Evolutionary conservation across 92 coral and sea anemone genomes (phyloP), one percentile per base, ranked within the genome.

Genomic region (Umimayanthus kanabou): DNA sequence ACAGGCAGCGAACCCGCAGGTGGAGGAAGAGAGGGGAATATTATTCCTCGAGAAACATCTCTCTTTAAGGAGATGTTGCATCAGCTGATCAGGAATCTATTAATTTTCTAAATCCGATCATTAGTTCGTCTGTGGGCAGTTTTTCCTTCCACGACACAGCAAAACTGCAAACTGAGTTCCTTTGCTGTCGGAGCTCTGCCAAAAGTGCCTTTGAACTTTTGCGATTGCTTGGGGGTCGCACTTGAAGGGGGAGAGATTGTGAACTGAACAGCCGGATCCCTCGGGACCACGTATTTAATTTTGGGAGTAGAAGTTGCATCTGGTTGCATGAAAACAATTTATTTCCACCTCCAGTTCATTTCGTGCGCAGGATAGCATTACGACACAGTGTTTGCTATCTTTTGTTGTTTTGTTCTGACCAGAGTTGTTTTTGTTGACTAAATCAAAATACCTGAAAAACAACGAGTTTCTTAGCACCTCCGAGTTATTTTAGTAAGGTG

Each of bases 321-420:
- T n/a, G n/a, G n/a, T n/a, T n/a, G 18, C 64, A 42, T 5, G 10
- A 43, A 69, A 40, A 69, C 65, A 18, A 13, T n/a, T 16, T 2
- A 2, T 67, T 40, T n/a, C 55, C 73, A 43, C 47, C 40, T 67
- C 61, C 26, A 43, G 6, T 43, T 28, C 30, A 28, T 4, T 67
- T 69, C 77, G 77, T 82, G 86, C 65, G 8, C 50, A 7, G 50
- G 50, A 9, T 47, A 47, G 50, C 9, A 43, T 25, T 47, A 69
- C 2, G 70, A 28, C 43, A n/a, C n/a, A 42, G 4, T 25, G 11
- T 55, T 83, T 70, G 57, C 10, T 69, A 43, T 69, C 87, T 71
- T 70, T 83, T 71, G 78, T 47, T 83, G 78, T 83, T 83, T 83
- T 70, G 87, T 70, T 83, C 86, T 82, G 67, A 45, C 8, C 15